These are phyloP conservation scores for Gorsachius magnificus DNA, from an alignment of 2,797 vertebrate genomes.

Conservation along the genomic window DNA sequence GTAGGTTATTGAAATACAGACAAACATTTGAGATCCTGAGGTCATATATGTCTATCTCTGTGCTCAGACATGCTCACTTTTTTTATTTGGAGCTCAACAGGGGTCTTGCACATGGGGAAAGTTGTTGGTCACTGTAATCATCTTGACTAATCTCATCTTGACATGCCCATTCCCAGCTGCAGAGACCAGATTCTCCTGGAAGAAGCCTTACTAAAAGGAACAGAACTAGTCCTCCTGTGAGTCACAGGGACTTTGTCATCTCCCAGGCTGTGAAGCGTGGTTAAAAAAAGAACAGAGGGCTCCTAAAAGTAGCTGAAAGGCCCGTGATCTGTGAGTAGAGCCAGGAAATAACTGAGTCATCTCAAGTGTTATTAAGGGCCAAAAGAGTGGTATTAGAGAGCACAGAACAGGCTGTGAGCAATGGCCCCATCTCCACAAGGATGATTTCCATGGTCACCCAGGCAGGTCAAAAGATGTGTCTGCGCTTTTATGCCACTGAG, in stretches of 20 bases:
- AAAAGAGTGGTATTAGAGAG: not conserved
- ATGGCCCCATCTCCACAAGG: not conserved
- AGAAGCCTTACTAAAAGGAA: not conserved
- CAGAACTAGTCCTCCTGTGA: not conserved
- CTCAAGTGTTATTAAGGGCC: not conserved
- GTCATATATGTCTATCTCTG: not conserved
- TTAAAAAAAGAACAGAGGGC: conserved; percentile 3
- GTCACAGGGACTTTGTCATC: not conserved
- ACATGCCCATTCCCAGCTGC: not conserved
- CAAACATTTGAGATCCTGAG: not conserved
- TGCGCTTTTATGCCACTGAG: not conserved
- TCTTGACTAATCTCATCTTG: not conserved
- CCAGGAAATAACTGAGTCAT: conserved; percentile 16
- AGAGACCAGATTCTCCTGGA: not conserved
- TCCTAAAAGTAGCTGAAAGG: conserved; percentile 11
- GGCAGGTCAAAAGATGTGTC: not conserved
- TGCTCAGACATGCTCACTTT: not conserved
- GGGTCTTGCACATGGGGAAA: not conserved
- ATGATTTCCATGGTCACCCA: not conserved
- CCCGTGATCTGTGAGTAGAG: not conserved
- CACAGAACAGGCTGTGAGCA: not conserved
- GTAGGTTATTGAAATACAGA: not conserved
- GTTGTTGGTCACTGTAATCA: not conserved
- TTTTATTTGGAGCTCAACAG: not conserved
- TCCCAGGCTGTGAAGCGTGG: not conserved